Evolutionary conservation across 2,797 vertebrate species (phyloP).

Genomic region (Falco biarmicus): DNA sequence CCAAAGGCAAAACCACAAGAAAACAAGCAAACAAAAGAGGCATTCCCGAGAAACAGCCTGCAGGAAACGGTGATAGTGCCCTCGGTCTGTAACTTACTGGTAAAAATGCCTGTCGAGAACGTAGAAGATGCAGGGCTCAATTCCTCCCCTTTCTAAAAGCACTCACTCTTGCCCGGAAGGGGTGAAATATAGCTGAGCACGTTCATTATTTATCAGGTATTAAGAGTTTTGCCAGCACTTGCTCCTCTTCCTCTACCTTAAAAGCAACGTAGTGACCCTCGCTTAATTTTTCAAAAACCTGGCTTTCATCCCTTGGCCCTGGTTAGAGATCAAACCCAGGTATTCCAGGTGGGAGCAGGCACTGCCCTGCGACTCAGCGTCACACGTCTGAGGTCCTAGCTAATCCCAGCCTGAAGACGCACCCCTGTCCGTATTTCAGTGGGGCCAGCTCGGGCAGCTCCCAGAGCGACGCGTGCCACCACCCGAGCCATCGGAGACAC

Average conservation of each 20-base stretch:
- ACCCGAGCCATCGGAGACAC: background rate
- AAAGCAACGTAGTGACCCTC: background rate
- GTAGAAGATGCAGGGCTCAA: background rate
- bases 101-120: background rate
- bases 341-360: background rate
- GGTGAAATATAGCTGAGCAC: background rate
- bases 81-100: background rate
- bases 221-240: background rate
- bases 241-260: background rate
- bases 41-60: background rate
- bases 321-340: background rate
- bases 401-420: background rate
- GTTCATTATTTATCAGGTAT: background rate
- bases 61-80: background rate
- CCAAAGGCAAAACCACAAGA: background rate
- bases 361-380: background rate
- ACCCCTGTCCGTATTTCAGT: background rate
- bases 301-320: background rate
- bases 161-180: background rate
- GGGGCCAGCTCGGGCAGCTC: background rate
- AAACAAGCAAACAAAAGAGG: background rate
- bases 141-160: background rate
- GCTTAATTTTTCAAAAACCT: background rate
- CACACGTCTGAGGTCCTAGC: background rate
- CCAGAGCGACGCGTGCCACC: background rate